phyloP scores from a whole-genome alignment of 2,888 invertebrate species.

The Andrena camellia region DNA sequence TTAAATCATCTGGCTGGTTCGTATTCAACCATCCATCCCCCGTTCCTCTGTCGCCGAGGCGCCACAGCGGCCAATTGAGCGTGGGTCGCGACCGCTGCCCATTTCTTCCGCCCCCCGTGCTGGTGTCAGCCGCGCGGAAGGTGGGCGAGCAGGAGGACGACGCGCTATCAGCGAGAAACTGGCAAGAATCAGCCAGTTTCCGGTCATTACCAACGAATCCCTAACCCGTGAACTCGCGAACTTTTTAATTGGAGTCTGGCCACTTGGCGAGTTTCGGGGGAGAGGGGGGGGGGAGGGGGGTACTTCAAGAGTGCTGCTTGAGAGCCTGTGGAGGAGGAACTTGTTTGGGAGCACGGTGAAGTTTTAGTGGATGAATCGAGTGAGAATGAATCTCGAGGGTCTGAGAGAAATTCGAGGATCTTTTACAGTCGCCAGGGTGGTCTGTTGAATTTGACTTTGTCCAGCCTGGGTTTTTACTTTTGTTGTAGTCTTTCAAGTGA shows the following conservation, averaged over 20 bases:
- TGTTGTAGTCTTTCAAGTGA: too few species aligned
- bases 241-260: conserved; percentile 44
- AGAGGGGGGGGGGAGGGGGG: too few species aligned
- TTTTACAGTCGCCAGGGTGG: too few species aligned
- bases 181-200: conserved; percentile 58
- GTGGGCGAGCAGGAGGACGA: conserved; percentile 56
- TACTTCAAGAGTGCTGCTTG: neutral
- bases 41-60: conserved; percentile 59
- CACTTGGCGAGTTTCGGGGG: neutral
- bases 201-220: conserved; percentile 59
- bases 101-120: conserved; percentile 7
- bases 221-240: neutral
- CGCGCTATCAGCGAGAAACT: conserved; percentile 59
- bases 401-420: too few species aligned
- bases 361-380: neutral
- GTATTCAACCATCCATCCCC: conserved; percentile 74
- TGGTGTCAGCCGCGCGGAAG: conserved; percentile 24
- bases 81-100: conserved; percentile 69
- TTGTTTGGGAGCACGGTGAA: neutral
- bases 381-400: too few species aligned
- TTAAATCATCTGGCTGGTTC: conserved; percentile 79
- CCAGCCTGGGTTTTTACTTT: too few species aligned
- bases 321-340: neutral
- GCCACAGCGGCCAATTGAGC: conserved; percentile 73
- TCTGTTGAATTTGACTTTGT: too few species aligned